Evolutionary conservation across 2,113 vertebrate genomes (phyloP).

Genomic region (Lasiurus borealis): DNA sequence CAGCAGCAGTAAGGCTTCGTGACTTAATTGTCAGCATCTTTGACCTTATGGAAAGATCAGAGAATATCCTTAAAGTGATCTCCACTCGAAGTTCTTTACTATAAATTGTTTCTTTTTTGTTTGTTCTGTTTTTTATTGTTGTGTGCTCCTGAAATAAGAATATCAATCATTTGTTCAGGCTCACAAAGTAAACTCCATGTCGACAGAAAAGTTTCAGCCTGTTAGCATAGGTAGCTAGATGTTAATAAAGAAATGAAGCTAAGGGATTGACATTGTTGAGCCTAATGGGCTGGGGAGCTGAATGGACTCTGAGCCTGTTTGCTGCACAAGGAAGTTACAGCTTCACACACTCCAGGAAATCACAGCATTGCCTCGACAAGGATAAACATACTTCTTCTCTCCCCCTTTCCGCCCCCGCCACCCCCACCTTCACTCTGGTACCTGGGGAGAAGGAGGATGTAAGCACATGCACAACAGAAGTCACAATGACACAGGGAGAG

Average conservation of each 20-base stretch:
- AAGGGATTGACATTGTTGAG: background rate
- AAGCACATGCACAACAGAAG: background rate
- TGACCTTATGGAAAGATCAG: constrained; percentile 53
- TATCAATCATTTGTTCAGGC: background rate
- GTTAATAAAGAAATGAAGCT: background rate
- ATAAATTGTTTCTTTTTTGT: background rate
- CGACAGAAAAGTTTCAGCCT: background rate
- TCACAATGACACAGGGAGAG: background rate
- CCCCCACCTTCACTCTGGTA: background rate
- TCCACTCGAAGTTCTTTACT: background rate
- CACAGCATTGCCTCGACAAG: background rate
- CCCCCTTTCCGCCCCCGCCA: too few relatives aligned
- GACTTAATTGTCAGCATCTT: constrained; percentile 62
- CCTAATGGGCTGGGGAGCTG: background rate
- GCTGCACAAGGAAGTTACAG: background rate
- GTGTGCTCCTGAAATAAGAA: background rate
- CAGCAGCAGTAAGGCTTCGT: constrained; percentile 24
- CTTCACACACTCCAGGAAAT: background rate
- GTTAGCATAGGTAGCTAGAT: background rate
- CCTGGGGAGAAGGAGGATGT: too few relatives aligned
- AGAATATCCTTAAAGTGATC: background rate
- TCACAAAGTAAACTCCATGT: rapidly evolving
- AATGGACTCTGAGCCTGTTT: background rate
- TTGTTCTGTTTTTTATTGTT: background rate
- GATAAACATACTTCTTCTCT: background rate